Evolutionary conservation across 2,888 invertebrate genomes (phyloP).

Genomic region (Xestia ashworthii): DNA sequence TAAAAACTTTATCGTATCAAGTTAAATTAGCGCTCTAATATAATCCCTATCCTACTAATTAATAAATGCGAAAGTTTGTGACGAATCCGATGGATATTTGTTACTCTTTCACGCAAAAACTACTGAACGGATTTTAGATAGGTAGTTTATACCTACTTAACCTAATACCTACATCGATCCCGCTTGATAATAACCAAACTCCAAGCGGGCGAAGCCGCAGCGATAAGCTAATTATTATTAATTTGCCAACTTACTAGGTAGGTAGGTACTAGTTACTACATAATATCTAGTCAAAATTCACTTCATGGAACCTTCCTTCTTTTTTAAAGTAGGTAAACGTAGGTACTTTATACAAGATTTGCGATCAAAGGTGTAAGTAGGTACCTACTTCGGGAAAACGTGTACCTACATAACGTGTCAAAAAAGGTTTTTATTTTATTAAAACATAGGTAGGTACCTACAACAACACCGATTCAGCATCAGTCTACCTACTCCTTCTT

Average conservation of each 20-base stretch:
- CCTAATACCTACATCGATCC: too few species aligned
- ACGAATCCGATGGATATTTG: too few species aligned
- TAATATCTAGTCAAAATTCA: not conserved
- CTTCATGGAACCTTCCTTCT: not conserved
- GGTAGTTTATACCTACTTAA: too few species aligned
- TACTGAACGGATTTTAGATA: too few species aligned
- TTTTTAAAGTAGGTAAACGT: not conserved
- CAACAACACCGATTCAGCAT: not conserved
- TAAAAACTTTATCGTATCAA: not conserved
- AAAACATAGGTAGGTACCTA: too few species aligned
- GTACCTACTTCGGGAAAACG: not conserved
- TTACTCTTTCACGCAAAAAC: too few species aligned
- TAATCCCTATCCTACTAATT: too few species aligned
- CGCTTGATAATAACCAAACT: too few species aligned
- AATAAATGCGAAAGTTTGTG: too few species aligned
- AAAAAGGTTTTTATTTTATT: not conserved
- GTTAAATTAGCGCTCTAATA: not conserved
- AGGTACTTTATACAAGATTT: not conserved
- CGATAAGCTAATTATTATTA: not conserved
- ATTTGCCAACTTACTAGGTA: not conserved
- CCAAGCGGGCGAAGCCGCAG: too few species aligned
- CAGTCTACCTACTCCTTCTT: not conserved
- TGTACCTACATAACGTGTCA: too few species aligned
- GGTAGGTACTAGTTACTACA: not conserved
- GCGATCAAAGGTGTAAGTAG: not conserved